These are phyloP conservation scores for Melipona bicolor DNA, from an alignment of 2,888 invertebrate species.

Conservation along the genomic window DNA sequence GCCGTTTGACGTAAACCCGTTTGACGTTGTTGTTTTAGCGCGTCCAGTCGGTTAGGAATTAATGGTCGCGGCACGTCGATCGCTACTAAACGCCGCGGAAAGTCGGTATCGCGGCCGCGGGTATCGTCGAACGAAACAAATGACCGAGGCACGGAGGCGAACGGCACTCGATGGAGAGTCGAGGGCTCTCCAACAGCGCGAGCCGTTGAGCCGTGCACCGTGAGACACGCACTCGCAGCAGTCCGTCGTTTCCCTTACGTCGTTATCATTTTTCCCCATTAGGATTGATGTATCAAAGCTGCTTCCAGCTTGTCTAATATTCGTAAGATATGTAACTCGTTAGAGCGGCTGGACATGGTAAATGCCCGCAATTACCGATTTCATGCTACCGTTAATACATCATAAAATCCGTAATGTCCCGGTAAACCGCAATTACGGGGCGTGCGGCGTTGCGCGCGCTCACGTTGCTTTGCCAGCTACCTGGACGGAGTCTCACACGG, in stretches of 20 bases:
- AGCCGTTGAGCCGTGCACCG: background rate
- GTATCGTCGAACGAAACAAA: conserved; percentile 60
- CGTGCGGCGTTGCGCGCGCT: conserved; percentile 26
- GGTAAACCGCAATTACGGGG: conserved; percentile 56
- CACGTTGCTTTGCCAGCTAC: background rate
- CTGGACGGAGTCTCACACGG: too few species aligned
- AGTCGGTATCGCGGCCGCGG: conserved; percentile 19
- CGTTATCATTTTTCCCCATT: conserved; percentile 56
- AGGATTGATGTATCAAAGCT: conserved; percentile 53
- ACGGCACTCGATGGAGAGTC: conserved; percentile 9
- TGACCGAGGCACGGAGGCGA: conserved; percentile 35
- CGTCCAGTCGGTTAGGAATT: conserved; percentile 32
- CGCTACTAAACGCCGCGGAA: conserved; percentile 55
- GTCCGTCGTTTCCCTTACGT: conserved; percentile 55
- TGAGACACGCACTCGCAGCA: conserved; percentile 53
- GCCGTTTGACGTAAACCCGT: conserved; percentile 51
- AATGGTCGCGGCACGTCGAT: conserved; percentile 49
- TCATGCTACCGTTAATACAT: conserved; percentile 71
- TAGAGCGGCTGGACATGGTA: conserved; percentile 45
- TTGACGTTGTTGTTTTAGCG: background rate
- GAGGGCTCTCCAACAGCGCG: conserved; percentile 45
- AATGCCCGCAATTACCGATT: conserved; percentile 65
- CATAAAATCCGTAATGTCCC: conserved; percentile 63
- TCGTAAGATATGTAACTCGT: conserved; percentile 62
- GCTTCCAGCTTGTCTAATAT: conserved; percentile 57